Percentiles rank a stretch among this genome's conserved stretches.
These are phyloP conservation scores for Lasioglossum figueresi DNA, from an alignment of 2,888 invertebrate species.

Conservation along the genomic window DNA sequence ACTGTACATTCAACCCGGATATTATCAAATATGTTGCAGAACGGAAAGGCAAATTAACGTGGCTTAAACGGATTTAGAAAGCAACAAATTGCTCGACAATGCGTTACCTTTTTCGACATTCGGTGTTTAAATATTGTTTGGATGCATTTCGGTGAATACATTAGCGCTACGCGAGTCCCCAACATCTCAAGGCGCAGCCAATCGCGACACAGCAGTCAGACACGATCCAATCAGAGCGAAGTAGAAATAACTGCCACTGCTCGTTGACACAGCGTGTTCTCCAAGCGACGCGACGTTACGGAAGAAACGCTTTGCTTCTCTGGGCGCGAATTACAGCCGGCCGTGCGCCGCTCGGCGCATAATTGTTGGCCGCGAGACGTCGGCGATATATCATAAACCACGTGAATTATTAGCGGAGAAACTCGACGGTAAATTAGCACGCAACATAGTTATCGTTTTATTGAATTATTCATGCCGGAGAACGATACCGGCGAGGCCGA, in stretches of 20 bases:
- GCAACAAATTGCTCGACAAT: neutral
- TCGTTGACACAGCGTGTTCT: neutral
- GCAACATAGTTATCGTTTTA: slow-evolving; percentile 72
- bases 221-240: neutral
- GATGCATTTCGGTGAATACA: neutral
- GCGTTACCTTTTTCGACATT: neutral
- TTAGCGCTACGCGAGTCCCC: neutral
- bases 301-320: neutral
- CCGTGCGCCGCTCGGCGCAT: slow-evolving; percentile 31
- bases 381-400: slow-evolving; percentile 68
- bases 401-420: slow-evolving; percentile 70
- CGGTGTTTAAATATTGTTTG: neutral
- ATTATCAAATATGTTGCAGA: neutral
- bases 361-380: slow-evolving; percentile 63
- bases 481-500: slow-evolving; percentile 38
- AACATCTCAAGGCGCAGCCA: neutral
- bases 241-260: neutral
- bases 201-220: neutral
- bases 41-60: neutral
- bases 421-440: slow-evolving; percentile 69
- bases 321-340: slow-evolving; percentile 40
- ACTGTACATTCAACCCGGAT: neutral
- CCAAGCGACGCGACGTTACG: neutral
- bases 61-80: neutral
- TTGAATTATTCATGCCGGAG: slow-evolving; percentile 69